Evolutionary conservation across 2,797 vertebrate genomes (phyloP).

Genomic region (Chiloscyllium punctatum): DNA sequence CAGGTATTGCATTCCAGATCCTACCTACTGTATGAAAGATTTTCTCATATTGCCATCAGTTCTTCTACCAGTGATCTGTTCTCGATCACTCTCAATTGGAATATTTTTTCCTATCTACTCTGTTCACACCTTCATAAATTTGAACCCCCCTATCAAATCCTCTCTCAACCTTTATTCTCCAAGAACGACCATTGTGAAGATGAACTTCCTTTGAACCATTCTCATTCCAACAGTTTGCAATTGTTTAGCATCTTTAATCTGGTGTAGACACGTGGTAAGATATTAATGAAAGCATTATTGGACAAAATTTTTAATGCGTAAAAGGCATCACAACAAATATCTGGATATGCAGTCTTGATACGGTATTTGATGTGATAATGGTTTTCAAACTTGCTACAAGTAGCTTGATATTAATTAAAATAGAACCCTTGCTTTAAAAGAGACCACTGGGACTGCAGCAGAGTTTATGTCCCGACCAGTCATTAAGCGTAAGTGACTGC

Average conservation of each 20-base stretch:
- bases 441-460: conserved; percentile 69
- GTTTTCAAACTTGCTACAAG: conserved; percentile 17
- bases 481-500: conserved; percentile 57
- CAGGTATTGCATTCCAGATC: not conserved
- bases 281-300: not conserved
- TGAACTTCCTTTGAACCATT: not conserved
- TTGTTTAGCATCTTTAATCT: not conserved
- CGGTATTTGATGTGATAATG: conserved; percentile 19
- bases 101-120: not conserved
- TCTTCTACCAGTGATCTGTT: not conserved
- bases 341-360: not conserved
- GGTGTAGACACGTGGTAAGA: not conserved
- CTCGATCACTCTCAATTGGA: not conserved
- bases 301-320: not conserved
- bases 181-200: not conserved
- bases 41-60: not conserved
- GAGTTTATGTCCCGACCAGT: conserved; percentile 64
- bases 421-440: conserved; percentile 72
- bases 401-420: conserved; percentile 74
- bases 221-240: not conserved
- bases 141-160: not conserved
- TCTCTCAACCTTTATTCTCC: not conserved
- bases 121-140: not conserved
- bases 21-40: not conserved
- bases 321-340: not conserved